Base-by-base conservation (phyloP, 2,797 vertebrate species). In the Gadopsis bispinosus region DNA sequence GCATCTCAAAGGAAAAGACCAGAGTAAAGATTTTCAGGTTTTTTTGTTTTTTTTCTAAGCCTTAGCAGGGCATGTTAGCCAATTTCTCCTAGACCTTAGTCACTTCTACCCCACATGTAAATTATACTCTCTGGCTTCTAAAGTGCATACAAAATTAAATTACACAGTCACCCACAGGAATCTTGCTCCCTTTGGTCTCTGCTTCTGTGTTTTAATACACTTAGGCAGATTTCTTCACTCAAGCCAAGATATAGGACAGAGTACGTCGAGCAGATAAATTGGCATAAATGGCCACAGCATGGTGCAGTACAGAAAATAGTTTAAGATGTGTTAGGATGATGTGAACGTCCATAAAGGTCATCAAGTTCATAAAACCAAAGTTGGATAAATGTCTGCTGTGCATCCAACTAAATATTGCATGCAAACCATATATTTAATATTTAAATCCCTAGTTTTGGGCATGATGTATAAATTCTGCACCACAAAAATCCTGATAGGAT, bases 121-220 rank as follows among this genome's bases (percentile, higher is more conserved):
- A 91, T 90, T 89, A 92, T 89, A 85, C 85, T 87, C 73, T 72
- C 65, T 87, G 86, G 72, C 77, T 88, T 87, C 80, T 90, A 92
- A 92, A 92, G 87, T 83, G 83, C 88, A 93, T 89, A 84, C 80
- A 67, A 86, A 92, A 93, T 93, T 79, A 85, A 92, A 93, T 95
- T 93, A 93, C 87, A 77, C 80, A 91, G 86, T 85, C 82, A 81
- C 89, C 90, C 90, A 79, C 87, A 91, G 87, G 87, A 91, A 89
- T 85, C 74, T 54, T 43, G 43, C 73, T 79, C 76, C 60, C 84
- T 91, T 91, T 90, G 81, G 88, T 90, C 77, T 82, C 64, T 79
- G 85, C 83, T 88, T 77, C 89, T 91, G 83, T 83, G 74, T 92
- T 89, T 87, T 88, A 91, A 91, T 87, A 75, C 80, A 86, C 84